Base-by-base conservation (phyloP, 2,888 invertebrate genomes). In the Bembecia ichneumoniformis region DNA sequence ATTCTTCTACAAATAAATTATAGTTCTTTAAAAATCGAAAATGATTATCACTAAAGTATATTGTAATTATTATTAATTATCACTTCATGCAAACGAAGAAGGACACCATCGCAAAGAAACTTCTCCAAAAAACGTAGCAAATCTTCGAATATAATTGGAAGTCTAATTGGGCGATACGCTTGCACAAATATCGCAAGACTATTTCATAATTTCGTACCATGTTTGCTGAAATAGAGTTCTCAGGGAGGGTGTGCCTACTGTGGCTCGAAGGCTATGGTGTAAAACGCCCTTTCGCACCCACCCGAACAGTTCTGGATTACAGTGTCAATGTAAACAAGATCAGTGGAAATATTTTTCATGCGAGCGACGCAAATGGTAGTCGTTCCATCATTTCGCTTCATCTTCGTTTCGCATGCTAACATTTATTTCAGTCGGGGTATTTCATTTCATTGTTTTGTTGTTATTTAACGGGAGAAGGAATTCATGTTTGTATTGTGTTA, bases 301-400 rank as follows among this genome's bases (percentile, higher is more conserved):
- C 49, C 59, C 58, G 56, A 43, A 61, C 60, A 58, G 57, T 57
- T 55, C 53, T 63, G 70, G 77, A 80, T 80, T 76, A 81, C 68
- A 64, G 66, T 73, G 71, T 78, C 79, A 74, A 77, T 78, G 77
- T 80, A 81, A 79, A 78, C 77, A 79, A 77, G 74, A 77, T 77
- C 75, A 74, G 71, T 68, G 57, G 66, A 74, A 74, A 77, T 78
- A 77, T 81, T 76, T 78, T 76, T 77, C 75, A 71, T 71, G 68
- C 66, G 70, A 72, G 69, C 64, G 62, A 66, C 69, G 66, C 64
- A 74, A 79, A 79, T 74, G 75, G 72, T 64, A 73, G 65, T 63
- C 75, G 69, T 64, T 79, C 68, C 71, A 76, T 77, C 74, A 77
- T 77, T 64, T 65, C 58, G 55, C 66, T 66, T 68, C 71, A 72